Base-by-base conservation (phyloP, 1,140 invertebrate genomes). In the Euglossa dilemma region DNA sequence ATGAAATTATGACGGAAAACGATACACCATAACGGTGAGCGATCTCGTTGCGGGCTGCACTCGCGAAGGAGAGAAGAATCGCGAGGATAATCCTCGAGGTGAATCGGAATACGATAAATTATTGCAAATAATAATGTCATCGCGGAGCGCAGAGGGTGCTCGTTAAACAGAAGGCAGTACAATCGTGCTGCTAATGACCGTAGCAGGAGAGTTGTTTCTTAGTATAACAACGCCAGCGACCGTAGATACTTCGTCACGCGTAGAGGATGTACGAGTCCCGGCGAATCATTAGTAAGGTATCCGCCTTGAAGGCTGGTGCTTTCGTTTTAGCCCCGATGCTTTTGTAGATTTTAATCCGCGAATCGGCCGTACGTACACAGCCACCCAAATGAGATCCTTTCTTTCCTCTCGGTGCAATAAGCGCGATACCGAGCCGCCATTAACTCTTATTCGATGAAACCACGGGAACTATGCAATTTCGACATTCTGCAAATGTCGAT, bases 261-360 rank as follows among this genome's bases (percentile, higher is more conserved):
- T 88, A 77, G 56, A 87, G 80, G 76, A 87, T 75, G 77, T 76
- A 72, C 59, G 59, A 75, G 56, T 47, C 75, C 56, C 45, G 50
- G 59, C 73, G 59, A 85, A 87, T 87, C 87, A 85, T 89, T 85
- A 85, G 80, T 66, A 87, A 85, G 83, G 67, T 77, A 89, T 83
- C 77, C 70, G 86, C 80, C 63, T 83, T 54, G 54, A 73, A 80
- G 54, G n/a, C 71, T 72, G 57, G 23, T 81, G 47, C 50, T 76
- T 85, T 85, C 66, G 47, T 82, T 63, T 77, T 73, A 72, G 66
- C 66, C 70, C 36, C 67, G 57, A 70, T 59, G 54, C 57, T 63
- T 52, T 73, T 43, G 20, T 73, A 61, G 47, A 67, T 80, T 84
- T 69, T 59, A 71, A 85, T 73, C 83, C 56, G 36, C 16, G 14